phyloP scores from a whole-genome alignment of 1,140 invertebrate genomes.

The Neocloeon triangulifer region DNA sequence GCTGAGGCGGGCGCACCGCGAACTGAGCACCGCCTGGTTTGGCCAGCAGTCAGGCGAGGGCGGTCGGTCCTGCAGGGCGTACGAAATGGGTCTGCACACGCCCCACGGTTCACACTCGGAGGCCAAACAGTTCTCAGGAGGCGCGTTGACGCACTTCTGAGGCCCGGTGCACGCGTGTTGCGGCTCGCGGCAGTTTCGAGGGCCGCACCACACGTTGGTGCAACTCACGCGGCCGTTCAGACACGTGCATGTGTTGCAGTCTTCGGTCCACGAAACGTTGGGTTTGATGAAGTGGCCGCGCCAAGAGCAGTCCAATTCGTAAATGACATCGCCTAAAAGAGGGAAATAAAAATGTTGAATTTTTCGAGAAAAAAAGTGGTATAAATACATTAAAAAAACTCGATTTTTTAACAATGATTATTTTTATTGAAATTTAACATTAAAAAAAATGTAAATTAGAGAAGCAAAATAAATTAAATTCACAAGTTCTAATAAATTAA shows the following conservation, averaged over 20 bases:
- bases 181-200: slow-evolving; percentile 46
- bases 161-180: slow-evolving; percentile 11
- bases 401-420: slow-evolving; percentile 1
- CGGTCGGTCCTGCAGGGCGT: slow-evolving; percentile 44
- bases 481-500: slow-evolving; percentile 1
- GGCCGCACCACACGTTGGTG: slow-evolving; percentile 65
- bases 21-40: slow-evolving; percentile 37
- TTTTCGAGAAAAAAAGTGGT: too few species aligned
- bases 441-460: too few species aligned
- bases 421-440: slow-evolving; percentile 1
- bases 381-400: too few species aligned
- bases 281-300: slow-evolving; percentile 27
- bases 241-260: slow-evolving; percentile 68
- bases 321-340: slow-evolving; percentile 17
- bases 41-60: slow-evolving; percentile 57
- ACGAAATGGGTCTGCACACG: slow-evolving; percentile 53
- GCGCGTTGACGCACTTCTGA: slow-evolving; percentile 51
- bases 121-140: slow-evolving; percentile 49
- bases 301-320: slow-evolving; percentile 25
- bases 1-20: slow-evolving; percentile 49
- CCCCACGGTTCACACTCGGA: slow-evolving; percentile 55
- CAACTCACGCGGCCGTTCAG: slow-evolving; percentile 46
- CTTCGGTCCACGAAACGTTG: slow-evolving; percentile 37
- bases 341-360: too few species aligned
- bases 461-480: too few species aligned